phyloP scores from a whole-genome alignment of 2,797 vertebrate species.

The Podarcis siculus region DNA sequence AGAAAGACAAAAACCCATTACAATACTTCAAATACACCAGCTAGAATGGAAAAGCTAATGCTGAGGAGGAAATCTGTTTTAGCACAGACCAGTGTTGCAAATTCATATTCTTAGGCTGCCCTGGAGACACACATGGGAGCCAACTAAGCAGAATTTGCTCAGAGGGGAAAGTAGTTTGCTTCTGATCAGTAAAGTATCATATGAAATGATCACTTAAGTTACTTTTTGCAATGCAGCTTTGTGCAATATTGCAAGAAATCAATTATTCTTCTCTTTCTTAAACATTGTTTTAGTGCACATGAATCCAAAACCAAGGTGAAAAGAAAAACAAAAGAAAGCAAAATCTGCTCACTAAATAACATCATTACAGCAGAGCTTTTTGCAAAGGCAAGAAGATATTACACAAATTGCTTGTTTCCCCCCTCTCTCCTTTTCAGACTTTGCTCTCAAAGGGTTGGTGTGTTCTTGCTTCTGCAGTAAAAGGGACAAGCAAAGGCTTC shows the following conservation, averaged over 20 bases:
- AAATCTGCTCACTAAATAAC: background rate
- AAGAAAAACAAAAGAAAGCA: background rate
- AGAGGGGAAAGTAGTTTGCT: background rate
- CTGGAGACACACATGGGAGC: background rate
- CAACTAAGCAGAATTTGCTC: background rate
- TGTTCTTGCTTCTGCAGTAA: background rate
- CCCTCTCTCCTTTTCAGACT: background rate
- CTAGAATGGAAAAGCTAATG: background rate
- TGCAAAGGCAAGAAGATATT: background rate
- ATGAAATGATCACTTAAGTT: conserved; percentile 12
- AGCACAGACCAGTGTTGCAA: background rate
- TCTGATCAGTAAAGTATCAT: background rate
- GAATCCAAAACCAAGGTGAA: background rate
- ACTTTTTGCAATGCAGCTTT: conserved; percentile 3
- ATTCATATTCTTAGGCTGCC: conserved; percentile 4
- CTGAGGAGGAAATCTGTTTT: background rate
- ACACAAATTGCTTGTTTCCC: background rate
- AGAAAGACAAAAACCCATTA: background rate
- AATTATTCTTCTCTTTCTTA: background rate
- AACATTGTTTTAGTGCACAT: background rate
- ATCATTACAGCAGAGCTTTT: background rate
- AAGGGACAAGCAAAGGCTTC: background rate
- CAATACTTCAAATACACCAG: background rate
- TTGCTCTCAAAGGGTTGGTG: background rate
- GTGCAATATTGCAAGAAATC: background rate